These are phyloP conservation scores for Aurelia aurita DNA, from an alignment of 30 jellyfish, hydroid and myxozoan species.

Conservation along the genomic window DNA sequence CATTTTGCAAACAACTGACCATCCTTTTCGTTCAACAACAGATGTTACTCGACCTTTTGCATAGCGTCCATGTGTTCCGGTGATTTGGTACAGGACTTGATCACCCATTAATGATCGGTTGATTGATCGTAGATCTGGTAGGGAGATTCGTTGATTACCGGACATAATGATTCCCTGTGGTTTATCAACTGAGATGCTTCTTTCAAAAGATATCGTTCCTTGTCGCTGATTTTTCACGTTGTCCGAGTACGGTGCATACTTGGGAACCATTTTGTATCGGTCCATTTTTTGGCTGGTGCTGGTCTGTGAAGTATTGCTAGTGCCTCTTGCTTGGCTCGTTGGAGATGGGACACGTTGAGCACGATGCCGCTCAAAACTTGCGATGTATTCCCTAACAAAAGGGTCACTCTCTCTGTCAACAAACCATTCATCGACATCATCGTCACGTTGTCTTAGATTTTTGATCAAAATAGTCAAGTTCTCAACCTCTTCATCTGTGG, in stretches of 20 bases:
- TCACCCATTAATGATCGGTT: constrained; percentile 70
- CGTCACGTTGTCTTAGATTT: constrained; percentile 27
- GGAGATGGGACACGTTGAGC: constrained; percentile 70
- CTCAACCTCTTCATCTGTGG: background rate
- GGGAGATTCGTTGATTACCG: constrained; percentile 17
- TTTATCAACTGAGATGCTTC: constrained; percentile 15
- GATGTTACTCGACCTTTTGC: constrained; percentile 31
- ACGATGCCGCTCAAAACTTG: constrained; percentile 51
- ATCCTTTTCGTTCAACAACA: constrained; percentile 24
- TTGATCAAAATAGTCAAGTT: background rate
- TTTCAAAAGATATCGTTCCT: constrained; percentile 31
- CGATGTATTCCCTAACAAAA: constrained; percentile 60
- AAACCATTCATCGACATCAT: constrained; percentile 71
- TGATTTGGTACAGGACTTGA: constrained; percentile 27
- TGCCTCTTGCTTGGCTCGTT: background rate
- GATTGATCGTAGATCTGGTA: constrained; percentile 36
- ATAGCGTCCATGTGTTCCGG: background rate
- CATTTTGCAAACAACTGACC: constrained; percentile 36
- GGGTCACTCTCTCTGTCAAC: constrained; percentile 60
- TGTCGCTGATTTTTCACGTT: background rate
- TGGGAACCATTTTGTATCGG: constrained; percentile 7
- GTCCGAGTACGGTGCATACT: constrained; percentile 16
- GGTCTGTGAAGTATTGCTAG: background rate
- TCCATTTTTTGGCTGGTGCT: background rate
- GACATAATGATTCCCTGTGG: constrained; percentile 25